Evolutionary conservation across 2,888 invertebrate species (phyloP), one percentile per base, ranked within the genome.

Genomic region (Unio pictorum): DNA sequence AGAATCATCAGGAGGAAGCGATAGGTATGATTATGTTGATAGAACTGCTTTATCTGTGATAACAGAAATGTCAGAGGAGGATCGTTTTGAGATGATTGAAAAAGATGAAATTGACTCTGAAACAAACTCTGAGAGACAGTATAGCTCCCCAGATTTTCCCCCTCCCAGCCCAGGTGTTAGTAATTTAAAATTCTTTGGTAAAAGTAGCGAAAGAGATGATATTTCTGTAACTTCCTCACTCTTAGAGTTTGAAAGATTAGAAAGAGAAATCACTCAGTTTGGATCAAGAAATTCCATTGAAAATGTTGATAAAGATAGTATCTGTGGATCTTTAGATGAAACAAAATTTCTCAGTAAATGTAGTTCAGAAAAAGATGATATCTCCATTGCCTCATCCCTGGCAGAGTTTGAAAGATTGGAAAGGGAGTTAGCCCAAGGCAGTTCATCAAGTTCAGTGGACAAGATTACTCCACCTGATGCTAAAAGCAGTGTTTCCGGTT

Each of bases 351-450:
- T 73, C 55, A 76, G 88, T 91, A 59, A 90, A 89, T 92, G 93
- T 79, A 93, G 94, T 34, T 63, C 76, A n/a, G 96, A 97, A 82
- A 95, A 95, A 86, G 97, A 97, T 87, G 96, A 96, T 88, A 93
- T 96, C 60, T 97, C 97, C 0, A 94, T 97, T 90, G 95, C 95
- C 78, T 97, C 97, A 11, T 92, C 89, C 4, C 75, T 98, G 72
- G 97, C 96, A 90, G 98, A 98, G 89, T 98, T 98, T 91, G 98
- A 98, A 91, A 94, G 94, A 76, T 91, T 98, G 20, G 98, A 98
- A 90, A 94, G 93, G 82, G 95, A 95, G 0, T 93, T 97, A 30
- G 81, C 75, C 58, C 79, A 83, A 20, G 82, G 83, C 18, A 83
- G 85, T 60, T 86, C 86, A 55, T 76, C 86, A 30, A 94, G 95